Evolutionary conservation across 2,113 vertebrate genomes (phyloP).

Genomic region (Scortum barcoo): DNA sequence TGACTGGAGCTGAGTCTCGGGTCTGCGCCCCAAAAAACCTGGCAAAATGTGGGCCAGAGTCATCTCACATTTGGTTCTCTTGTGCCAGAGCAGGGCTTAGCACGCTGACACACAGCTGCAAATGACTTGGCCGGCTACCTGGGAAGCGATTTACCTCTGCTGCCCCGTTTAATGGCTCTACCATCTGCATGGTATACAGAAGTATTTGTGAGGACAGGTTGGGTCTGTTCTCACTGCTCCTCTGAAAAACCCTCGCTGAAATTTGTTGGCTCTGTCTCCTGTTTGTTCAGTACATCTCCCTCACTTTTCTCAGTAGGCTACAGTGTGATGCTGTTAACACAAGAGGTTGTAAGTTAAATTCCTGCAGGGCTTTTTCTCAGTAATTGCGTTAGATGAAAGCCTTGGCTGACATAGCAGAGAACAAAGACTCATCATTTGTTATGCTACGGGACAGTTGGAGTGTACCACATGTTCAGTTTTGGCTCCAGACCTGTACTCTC

Average conservation of each 20-base stretch:
- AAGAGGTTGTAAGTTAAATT: conserved; percentile 61
- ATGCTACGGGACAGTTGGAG: conserved; percentile 56
- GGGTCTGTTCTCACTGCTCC: conserved; percentile 36
- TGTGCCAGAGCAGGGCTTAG: conserved; percentile 31
- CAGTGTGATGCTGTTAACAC: conserved; percentile 53
- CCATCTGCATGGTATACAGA: conserved; percentile 58
- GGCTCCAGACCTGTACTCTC: conserved; percentile 45
- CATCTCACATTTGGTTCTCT: conserved; percentile 9
- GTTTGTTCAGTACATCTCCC: conserved; percentile 55
- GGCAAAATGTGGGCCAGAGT: conserved; percentile 18
- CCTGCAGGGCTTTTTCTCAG: conserved; percentile 51
- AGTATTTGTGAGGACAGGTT: conserved; percentile 49
- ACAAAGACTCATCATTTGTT: conserved; percentile 72
- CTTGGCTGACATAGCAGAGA: conserved; percentile 65
- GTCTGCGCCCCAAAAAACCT: neutral
- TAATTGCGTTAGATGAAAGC: conserved; percentile 73
- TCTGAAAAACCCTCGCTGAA: conserved; percentile 27
- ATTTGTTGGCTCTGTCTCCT: conserved; percentile 48
- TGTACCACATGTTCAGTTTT: conserved; percentile 64
- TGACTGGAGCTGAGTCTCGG: conserved; percentile 12
- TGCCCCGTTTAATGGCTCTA: conserved; percentile 61
- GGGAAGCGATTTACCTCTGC: conserved; percentile 65
- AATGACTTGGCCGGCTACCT: conserved; percentile 50
- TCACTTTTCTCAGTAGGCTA: conserved; percentile 45
- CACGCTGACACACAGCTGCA: conserved; percentile 35